phyloP scores from a whole-genome alignment of 2,113 vertebrate genomes.

The Chloebia gouldiae region DNA sequence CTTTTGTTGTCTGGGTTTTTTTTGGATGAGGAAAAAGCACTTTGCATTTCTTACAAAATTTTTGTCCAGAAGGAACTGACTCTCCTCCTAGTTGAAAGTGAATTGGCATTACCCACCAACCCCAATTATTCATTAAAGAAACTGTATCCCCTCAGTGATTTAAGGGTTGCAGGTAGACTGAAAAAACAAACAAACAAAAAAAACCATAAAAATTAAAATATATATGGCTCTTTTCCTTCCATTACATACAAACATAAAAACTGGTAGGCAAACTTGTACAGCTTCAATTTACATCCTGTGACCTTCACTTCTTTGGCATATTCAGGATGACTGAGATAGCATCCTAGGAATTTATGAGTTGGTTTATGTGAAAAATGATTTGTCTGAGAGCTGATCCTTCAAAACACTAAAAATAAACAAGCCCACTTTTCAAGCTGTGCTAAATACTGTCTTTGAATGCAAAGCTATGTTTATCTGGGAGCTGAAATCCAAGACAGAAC shows the following conservation, averaged over 20 bases:
- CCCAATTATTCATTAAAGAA: neutral
- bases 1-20: neutral
- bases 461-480: neutral
- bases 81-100: neutral
- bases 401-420: conserved; percentile 5
- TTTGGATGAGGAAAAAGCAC: neutral
- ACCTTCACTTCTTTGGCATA: neutral
- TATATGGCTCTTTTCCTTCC: neutral
- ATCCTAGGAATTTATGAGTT: conserved; percentile 12
- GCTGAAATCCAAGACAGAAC: neutral
- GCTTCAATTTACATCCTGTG: neutral
- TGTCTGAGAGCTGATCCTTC: conserved; percentile 13
- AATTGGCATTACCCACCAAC: neutral
- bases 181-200: neutral
- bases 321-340: conserved; percentile 1
- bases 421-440: neutral
- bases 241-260: neutral
- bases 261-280: neutral
- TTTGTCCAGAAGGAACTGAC: neutral
- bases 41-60: neutral
- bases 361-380: conserved; percentile 39
- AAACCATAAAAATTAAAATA: neutral
- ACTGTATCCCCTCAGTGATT: neutral
- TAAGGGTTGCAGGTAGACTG: neutral
- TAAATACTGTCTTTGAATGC: neutral